Base-by-base conservation (phyloP, 2,113 vertebrate species). In the Chitala chitala region DNA sequence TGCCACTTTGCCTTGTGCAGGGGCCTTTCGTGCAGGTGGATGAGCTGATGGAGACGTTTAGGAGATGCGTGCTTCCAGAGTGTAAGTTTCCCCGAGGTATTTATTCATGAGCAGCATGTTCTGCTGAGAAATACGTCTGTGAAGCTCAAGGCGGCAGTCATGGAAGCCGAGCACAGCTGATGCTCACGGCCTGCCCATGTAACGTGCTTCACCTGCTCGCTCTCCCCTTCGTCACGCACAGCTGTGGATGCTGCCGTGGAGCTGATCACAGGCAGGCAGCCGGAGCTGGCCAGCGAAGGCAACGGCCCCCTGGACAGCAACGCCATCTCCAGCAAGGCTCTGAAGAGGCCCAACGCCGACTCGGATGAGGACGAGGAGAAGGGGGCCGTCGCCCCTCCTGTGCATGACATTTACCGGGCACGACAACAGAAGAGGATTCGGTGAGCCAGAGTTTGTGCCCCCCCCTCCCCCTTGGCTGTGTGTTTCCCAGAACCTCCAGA, bases 21-120 rank as follows among this genome's bases (percentile, higher is more conserved):
- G 97, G 97, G 80, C 96, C 97, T 7, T 99, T 99, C 88, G 96
- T 99, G 63, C 95, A 98, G 91, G 96, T 99, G 80, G 97, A 99
- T 87, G 96, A 99, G 85, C 83, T 99, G 81, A 95, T 99, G 89
- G 97, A 99, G 85, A 90, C 91, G 81, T 94, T 99, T 73, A 91
- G 96, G 88, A 94, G 94, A 92, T 99, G 94, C 87, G 94, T 93
- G 79, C 91, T 99, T 81, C 97, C 97, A 84, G 95, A 96, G 29
- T 94, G 97, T 99, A 93, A 92, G 96, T 93, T 76, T 48, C n/a
- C n/a, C 53, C 20, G n/a, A 22, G 20, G 12, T 38, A 44, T 4
- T 24, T 40, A 26, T 13, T 46, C 48, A 5, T 8, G 22, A 12
- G 51, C 12, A 2, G 17, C 48, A 8, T 9, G 1, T 53, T 20